Percentiles rank a stretch among this genome's conserved stretches.
Evolutionary conservation across 2,113 vertebrate species (phyloP).

Genomic region (Protobothrops flavoviridis): DNA sequence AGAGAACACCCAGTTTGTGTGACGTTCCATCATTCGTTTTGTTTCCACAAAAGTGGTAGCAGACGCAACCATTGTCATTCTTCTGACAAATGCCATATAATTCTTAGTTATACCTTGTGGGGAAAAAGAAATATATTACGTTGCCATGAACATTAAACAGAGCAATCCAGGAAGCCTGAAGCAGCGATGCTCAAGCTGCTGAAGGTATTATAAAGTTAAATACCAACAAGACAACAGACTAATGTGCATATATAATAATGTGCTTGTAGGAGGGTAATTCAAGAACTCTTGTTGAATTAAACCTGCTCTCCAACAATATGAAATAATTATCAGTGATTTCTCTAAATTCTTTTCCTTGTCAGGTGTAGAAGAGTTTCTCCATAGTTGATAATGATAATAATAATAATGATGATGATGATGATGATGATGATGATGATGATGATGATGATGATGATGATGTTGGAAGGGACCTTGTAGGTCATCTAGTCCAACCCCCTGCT

Average conservation of each 20-base stretch:
- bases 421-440: too few relatives aligned
- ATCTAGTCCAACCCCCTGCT: too few relatives aligned
- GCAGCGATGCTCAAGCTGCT: neutral
- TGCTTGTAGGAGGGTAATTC: neutral
- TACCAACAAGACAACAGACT: neutral
- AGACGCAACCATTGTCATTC: neutral
- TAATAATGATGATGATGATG: too few relatives aligned
- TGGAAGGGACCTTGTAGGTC: too few relatives aligned
- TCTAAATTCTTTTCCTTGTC: neutral
- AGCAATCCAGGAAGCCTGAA: neutral
- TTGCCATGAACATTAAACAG: neutral
- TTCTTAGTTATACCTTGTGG: neutral
- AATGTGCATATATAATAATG: neutral
- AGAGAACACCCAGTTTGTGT: neutral
- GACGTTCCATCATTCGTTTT: neutral
- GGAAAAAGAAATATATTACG: neutral
- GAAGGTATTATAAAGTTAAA: neutral
- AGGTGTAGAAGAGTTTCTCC: neutral
- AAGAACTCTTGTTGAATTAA: neutral
- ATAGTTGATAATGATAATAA: neutral
- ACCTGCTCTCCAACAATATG: neutral
- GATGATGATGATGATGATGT: too few relatives aligned
- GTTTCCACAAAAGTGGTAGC: constrained; percentile 6
- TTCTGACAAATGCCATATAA: neutral
- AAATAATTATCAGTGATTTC: neutral